Conservation (phyloP, 2,797 vertebrate species). For the Avahi laniger region DNA sequence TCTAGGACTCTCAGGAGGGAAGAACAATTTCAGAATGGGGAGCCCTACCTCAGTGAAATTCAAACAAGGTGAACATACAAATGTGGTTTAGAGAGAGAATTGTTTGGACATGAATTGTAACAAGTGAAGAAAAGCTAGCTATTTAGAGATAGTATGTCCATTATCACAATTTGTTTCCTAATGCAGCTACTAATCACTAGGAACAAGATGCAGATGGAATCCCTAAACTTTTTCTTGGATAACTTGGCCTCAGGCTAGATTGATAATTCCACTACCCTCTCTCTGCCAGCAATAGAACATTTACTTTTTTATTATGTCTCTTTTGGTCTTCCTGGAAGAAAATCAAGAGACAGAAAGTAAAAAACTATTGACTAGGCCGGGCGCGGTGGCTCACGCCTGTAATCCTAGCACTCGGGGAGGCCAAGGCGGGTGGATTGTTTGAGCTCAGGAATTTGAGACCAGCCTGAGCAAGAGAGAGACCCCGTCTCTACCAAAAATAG, state of each 20-base stretch:
- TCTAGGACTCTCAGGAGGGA: background rate
- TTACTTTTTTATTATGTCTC: background rate
- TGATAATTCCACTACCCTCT: background rate
- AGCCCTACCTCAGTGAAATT: background rate
- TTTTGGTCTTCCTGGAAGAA: constrained; percentile 3
- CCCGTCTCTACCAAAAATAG: no score
- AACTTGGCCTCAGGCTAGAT: background rate
- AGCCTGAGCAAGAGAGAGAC: no score
- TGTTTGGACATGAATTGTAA: background rate
- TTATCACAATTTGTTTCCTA: background rate
- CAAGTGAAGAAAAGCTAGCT: background rate
- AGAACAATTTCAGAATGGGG: background rate
- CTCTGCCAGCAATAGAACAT: background rate
- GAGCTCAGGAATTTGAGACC: no score
- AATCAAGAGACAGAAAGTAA: background rate
- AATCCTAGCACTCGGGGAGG: no score
- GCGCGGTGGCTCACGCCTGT: no score
- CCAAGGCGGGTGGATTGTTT: no score
- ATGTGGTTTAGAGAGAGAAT: background rate
- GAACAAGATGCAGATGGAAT: background rate
- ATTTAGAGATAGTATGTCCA: background rate
- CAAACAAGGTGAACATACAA: background rate
- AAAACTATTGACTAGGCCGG: no score
- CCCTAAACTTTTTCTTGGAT: background rate
- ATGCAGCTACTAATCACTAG: background rate